Evolutionary conservation across 2,113 vertebrate species (phyloP).

Genomic region (Peromyscus maniculatus): DNA sequence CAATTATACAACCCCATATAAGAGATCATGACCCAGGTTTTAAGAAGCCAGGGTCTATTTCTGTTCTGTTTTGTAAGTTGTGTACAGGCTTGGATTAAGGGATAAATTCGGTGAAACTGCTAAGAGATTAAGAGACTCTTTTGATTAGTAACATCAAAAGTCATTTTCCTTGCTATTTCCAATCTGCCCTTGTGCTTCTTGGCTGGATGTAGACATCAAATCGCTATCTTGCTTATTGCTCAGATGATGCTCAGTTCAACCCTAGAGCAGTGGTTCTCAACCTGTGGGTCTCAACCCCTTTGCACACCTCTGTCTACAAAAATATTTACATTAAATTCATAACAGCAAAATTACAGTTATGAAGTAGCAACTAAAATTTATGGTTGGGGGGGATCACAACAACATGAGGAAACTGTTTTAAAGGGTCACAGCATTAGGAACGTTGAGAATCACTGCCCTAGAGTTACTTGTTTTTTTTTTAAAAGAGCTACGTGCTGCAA

Average conservation of each 20-base stretch:
- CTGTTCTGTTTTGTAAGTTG: slow-evolving; percentile 26
- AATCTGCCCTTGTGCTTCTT: slow-evolving; percentile 42
- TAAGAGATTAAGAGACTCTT: not conserved
- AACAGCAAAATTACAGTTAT: not conserved
- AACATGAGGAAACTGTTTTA: not conserved
- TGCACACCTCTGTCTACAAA: not conserved
- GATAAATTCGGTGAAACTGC: slow-evolving; percentile 18
- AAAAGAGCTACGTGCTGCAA: slow-evolving; percentile 44
- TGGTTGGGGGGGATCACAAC: not conserved
- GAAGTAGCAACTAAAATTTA: not conserved
- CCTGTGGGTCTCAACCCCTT: not conserved
- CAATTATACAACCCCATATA: not conserved
- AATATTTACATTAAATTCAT: not conserved
- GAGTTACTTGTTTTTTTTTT: slow-evolving; percentile 42
- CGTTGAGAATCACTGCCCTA: not conserved
- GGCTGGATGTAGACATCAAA: slow-evolving; percentile 6
- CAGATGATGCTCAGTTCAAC: slow-evolving; percentile 45
- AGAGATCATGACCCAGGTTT: not conserved
- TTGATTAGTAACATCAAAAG: slow-evolving; percentile 37
- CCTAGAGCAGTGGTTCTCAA: not conserved
- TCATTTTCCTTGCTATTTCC: not conserved
- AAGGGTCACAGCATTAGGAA: not conserved
- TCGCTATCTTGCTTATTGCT: slow-evolving; percentile 35
- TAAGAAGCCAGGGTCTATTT: not conserved
- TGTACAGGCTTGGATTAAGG: not conserved